Conservation (phyloP, 2,113 vertebrate genomes). For the Nettapus auritus region DNA sequence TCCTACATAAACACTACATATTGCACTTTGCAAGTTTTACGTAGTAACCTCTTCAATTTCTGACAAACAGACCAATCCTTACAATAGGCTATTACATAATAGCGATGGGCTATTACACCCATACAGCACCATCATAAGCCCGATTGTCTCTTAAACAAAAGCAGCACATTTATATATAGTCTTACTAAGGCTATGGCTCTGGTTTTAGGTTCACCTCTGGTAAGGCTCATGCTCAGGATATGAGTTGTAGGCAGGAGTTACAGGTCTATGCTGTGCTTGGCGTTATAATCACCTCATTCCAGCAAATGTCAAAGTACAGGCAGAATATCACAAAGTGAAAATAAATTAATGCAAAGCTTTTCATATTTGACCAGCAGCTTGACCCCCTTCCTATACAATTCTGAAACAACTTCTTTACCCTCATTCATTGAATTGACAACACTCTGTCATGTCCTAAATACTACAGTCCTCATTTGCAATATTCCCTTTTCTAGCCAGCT, state of each 20-base stretch:
- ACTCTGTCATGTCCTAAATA: neutral
- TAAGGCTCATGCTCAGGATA: neutral
- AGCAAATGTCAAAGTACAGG: slow-evolving; percentile 12
- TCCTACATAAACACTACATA: neutral
- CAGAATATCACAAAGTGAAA: neutral
- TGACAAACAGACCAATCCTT: neutral
- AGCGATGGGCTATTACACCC: neutral
- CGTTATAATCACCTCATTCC: neutral
- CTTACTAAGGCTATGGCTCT: neutral
- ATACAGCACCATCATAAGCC: neutral
- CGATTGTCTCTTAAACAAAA: neutral
- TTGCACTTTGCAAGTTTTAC: neutral
- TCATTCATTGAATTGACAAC: neutral
- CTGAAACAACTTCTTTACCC: neutral
- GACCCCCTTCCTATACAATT: neutral
- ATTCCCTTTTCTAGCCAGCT: neutral
- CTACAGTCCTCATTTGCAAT: neutral
- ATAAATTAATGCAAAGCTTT: neutral
- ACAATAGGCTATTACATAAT: too few species aligned
- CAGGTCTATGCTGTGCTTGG: neutral
- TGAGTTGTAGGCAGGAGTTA: neutral
- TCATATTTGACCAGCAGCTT: neutral
- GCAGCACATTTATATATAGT: neutral
- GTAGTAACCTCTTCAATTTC: neutral
- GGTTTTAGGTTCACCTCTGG: neutral